Conservation (phyloP, 2,797 vertebrate genomes). For the Enteromius anoplus region DNA sequence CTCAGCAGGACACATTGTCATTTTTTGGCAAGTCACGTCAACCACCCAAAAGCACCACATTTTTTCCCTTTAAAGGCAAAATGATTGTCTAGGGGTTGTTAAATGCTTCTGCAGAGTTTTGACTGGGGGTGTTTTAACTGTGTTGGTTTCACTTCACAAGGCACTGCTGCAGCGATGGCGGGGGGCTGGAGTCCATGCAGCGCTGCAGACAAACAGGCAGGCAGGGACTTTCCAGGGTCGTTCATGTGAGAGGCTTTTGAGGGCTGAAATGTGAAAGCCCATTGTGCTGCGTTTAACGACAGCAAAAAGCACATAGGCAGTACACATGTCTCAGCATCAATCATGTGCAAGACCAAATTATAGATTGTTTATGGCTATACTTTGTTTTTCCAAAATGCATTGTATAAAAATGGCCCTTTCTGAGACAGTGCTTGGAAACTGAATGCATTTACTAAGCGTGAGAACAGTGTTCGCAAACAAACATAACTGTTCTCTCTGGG, state of each 20-base stretch:
- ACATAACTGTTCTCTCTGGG: slow-evolving; percentile 26
- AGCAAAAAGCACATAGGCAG: slow-evolving; percentile 54
- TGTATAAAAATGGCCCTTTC: slow-evolving; percentile 3
- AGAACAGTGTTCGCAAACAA: slow-evolving; percentile 15
- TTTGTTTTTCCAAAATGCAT: slow-evolving; percentile 31
- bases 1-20: neutral
- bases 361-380: slow-evolving; percentile 24
- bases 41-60: neutral
- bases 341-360: slow-evolving; percentile 31
- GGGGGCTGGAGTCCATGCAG: slow-evolving; percentile 41
- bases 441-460: neutral
- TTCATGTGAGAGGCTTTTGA: slow-evolving; percentile 62
- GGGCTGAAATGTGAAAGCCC: slow-evolving; percentile 78
- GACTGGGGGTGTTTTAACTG: slow-evolving; percentile 34
- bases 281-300: slow-evolving; percentile 72
- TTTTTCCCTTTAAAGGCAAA: slow-evolving; percentile 6
- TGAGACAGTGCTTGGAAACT: neutral
- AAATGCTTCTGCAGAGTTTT: slow-evolving; percentile 12
- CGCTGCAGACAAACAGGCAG: slow-evolving; percentile 20
- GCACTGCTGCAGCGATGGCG: neutral
- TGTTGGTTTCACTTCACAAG: slow-evolving; percentile 57
- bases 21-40: neutral
- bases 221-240: slow-evolving; percentile 78
- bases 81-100: neutral
- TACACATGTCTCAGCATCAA: slow-evolving; percentile 25